Conservation (phyloP, 2,113 vertebrate genomes). For the Scartelaos histophorus region DNA sequence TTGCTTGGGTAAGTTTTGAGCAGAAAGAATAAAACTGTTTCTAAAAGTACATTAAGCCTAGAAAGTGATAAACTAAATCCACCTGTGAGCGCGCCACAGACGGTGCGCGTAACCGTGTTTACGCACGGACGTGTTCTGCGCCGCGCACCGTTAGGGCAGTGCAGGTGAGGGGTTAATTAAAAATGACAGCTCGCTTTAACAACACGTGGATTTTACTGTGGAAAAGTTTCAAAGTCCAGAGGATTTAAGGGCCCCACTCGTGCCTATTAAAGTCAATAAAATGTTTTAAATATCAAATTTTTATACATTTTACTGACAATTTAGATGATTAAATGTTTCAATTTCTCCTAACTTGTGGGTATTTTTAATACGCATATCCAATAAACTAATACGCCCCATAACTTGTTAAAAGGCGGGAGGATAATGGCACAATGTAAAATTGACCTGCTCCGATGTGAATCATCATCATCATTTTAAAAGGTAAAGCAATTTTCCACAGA, state of each 20-base stretch:
- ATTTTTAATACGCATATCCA: slow-evolving; percentile 75
- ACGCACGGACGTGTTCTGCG: slow-evolving; percentile 23
- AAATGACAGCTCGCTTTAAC: slow-evolving; percentile 58
- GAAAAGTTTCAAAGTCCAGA: slow-evolving; percentile 28
- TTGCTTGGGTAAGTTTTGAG: neutral
- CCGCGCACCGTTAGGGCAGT: slow-evolving; percentile 52
- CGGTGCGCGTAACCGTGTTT: slow-evolving; percentile 34
- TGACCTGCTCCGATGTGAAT: slow-evolving; percentile 91
- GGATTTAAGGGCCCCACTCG: slow-evolving; percentile 38
- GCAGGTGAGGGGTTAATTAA: slow-evolving; percentile 63
- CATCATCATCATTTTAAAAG: slow-evolving; percentile 92
- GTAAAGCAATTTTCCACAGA: slow-evolving; percentile 99
- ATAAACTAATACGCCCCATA: slow-evolving; percentile 84
- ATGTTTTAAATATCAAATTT: slow-evolving; percentile 16
- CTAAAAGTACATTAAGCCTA: slow-evolving; percentile 31
- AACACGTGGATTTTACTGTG: slow-evolving; percentile 24
- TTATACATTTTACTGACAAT: slow-evolving; percentile 32
- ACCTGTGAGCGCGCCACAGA: slow-evolving; percentile 15
- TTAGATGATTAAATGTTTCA: slow-evolving; percentile 21
- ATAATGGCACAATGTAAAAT: slow-evolving; percentile 93
- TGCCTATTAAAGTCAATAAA: slow-evolving; percentile 30
- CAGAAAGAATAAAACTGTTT: slow-evolving; percentile 8
- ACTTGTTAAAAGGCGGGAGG: slow-evolving; percentile 93
- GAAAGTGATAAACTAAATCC: slow-evolving; percentile 76
- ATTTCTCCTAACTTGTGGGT: slow-evolving; percentile 20